Base-by-base conservation (phyloP, 2,888 invertebrate genomes). In the Blastobasis lacticolella region DNA sequence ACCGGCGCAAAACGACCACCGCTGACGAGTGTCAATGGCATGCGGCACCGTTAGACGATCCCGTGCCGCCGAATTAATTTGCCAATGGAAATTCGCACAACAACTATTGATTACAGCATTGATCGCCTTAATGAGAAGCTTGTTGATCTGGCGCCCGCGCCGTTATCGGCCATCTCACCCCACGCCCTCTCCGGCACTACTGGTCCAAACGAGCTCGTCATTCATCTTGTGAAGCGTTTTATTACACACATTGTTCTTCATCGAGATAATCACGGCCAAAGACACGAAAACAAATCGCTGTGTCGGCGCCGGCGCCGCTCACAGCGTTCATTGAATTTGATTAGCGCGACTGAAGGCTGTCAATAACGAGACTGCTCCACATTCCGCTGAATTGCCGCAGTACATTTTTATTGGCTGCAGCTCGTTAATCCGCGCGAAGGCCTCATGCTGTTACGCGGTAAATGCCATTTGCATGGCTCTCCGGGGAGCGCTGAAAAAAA, bases 21-120 rank as follows among this genome's bases (percentile, higher is more conserved):
- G 68, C 81, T 81, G 83, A 81, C 84, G 81, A 80, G 81, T 87
- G 87, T 86, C 87, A 86, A 76, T 87, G 87, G 86, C 87, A 85
- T 79, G 81, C 73, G 63, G 63, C 75, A 84, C 87, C 87, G 87
- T 87, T 88, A 87, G 72, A 79, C 81, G 78, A 84, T 86, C 86
- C 82, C 79, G 77, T 80, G 77, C 71, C 75, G 81, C 82, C 83
- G 75, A 87, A 86, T 85, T 87, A 84, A 86, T 87, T 85, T 75
- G 79, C 84, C 81, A 78, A 81, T 81, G 73, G 71, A 77, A 78
- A 79, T 81, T 75, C 76, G 73, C 70, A 74, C 76, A 69, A 64
- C 76, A 69, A 63, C 78, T 74, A 79, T 85, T 72, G 76, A 83
- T 80, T 79, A 77, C 73, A 69, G 67, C 73, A 78, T 79, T 71